Conservation (phyloP, 1,140 invertebrate genomes). For the Brachionus calyciflorus region DNA sequence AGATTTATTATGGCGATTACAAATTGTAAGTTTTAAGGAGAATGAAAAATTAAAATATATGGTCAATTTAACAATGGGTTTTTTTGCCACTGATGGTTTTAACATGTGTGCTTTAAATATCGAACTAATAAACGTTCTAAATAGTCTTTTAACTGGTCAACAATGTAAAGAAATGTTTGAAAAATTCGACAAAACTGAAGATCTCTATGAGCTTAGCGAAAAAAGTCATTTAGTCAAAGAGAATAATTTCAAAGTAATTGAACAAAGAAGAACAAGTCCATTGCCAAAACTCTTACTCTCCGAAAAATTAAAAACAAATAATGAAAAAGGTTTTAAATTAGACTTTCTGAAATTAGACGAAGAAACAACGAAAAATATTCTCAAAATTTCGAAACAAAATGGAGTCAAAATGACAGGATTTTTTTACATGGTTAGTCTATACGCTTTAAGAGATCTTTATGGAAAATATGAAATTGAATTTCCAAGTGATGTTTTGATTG, state of each 20-base stretch:
- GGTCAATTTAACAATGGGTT: not conserved
- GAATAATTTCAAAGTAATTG: not conserved
- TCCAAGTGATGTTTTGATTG: conserved; percentile 1
- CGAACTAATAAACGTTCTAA: conserved; percentile 16
- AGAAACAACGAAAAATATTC: not conserved
- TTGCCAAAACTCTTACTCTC: not conserved
- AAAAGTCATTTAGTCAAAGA: conserved; percentile 11
- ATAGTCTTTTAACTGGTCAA: conserved; percentile 3
- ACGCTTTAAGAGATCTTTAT: conserved; percentile 29
- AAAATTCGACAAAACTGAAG: not conserved
- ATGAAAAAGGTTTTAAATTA: conserved; percentile 23
- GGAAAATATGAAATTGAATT: conserved; percentile 21
- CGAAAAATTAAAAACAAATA: not conserved
- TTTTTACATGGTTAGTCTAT: conserved; percentile 27
- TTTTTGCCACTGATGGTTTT: conserved; percentile 30
- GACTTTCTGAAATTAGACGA: conserved; percentile 3
- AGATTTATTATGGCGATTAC: conserved; percentile 10
- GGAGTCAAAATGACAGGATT: conserved; percentile 5
- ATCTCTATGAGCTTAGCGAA: conserved; percentile 21
- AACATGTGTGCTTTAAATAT: conserved; percentile 5
- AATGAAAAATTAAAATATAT: not conserved
- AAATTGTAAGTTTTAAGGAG: not conserved
- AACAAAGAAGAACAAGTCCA: not conserved
- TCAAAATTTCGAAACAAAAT: not conserved
- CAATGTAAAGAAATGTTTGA: conserved; percentile 11